Conservation (phyloP, 2,797 vertebrate genomes). For the Esox lucius region DNA sequence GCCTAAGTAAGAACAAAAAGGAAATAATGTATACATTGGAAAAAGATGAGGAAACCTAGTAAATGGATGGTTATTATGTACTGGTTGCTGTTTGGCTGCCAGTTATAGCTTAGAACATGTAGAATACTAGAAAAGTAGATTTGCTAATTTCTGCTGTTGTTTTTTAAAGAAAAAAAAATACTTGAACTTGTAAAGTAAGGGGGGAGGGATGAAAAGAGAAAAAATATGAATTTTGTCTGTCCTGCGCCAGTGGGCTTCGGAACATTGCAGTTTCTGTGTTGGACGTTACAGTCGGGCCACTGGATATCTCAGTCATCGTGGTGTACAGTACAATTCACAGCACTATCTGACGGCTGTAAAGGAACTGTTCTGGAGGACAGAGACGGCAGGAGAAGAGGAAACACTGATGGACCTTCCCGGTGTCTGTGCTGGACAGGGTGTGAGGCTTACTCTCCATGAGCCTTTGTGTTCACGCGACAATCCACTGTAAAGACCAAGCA, state of each 20-base stretch:
- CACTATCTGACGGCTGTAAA: constrained; percentile 63
- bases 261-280: constrained; percentile 49
- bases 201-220: constrained; percentile 31
- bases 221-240: constrained; percentile 50
- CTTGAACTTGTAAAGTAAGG: constrained; percentile 74
- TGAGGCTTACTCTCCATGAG: constrained; percentile 61
- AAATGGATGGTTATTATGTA: constrained; percentile 70
- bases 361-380: constrained; percentile 55
- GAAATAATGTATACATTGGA: constrained; percentile 67
- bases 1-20: constrained; percentile 75
- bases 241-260: constrained; percentile 44
- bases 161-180: constrained; percentile 67
- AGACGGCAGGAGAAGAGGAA: constrained; percentile 41
- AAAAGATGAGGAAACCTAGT: constrained; percentile 64
- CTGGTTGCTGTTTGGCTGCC: constrained; percentile 75
- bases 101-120: constrained; percentile 68
- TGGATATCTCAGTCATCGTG: constrained; percentile 71
- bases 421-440: constrained; percentile 73
- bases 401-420: constrained; percentile 44
- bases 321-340: constrained; percentile 63
- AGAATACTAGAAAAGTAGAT: constrained; percentile 67
- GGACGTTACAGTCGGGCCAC: constrained; percentile 70
- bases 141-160: constrained; percentile 78
- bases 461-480: constrained; percentile 82
- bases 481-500: constrained; percentile 80